These are phyloP conservation scores for Craniophora ligustri DNA, from an alignment of 2,888 invertebrate genomes.

Conservation along the genomic window DNA sequence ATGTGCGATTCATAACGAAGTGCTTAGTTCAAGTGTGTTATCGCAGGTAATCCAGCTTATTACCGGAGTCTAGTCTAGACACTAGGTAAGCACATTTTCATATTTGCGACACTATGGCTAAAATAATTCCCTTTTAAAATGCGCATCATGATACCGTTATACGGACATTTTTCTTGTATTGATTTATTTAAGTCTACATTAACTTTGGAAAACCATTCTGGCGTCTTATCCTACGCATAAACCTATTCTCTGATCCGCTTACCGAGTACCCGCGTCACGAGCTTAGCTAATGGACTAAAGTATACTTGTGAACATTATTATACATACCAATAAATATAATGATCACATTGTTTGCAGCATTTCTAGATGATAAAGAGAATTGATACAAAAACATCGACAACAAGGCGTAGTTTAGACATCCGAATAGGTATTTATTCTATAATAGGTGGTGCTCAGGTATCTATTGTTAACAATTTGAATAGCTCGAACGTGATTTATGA, in stretches of 20 bases:
- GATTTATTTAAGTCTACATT: constrained; percentile 59
- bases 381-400: constrained; percentile 1
- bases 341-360: constrained; percentile 24
- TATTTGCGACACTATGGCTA: constrained; percentile 10
- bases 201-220: constrained; percentile 66
- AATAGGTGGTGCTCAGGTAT: constrained; percentile 13
- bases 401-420: background rate
- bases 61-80: constrained; percentile 53
- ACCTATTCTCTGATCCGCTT: constrained; percentile 75
- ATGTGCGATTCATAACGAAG: constrained; percentile 26
- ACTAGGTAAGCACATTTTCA: constrained; percentile 45
- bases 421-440: constrained; percentile 1
- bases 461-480: constrained; percentile 47
- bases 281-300: constrained; percentile 75
- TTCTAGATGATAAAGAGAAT: constrained; percentile 13
- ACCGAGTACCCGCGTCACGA: constrained; percentile 61
- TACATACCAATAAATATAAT: constrained; percentile 38
- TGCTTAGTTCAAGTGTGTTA: constrained; percentile 17
- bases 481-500: constrained; percentile 39
- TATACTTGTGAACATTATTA: constrained; percentile 56
- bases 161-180: constrained; percentile 40
- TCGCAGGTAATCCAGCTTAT: constrained; percentile 19
- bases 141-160: constrained; percentile 4
- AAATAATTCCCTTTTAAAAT: constrained; percentile 31
- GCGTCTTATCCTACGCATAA: constrained; percentile 71